Conservation (phyloP, 2,113 vertebrate species). For the Boleophthalmus pectinirostris region DNA sequence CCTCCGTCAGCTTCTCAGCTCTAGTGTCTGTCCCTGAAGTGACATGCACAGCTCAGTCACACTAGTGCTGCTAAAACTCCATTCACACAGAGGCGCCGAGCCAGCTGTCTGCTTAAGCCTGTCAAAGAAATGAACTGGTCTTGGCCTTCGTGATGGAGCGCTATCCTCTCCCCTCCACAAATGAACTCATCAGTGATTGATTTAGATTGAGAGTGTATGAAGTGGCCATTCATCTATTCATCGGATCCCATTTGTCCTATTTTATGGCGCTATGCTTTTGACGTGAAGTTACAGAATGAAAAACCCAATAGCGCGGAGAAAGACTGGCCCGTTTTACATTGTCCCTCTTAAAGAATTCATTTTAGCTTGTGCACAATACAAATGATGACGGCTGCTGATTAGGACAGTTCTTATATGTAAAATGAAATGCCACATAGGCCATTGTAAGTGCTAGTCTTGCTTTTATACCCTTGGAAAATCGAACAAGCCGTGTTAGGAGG, state of each 20-base stretch:
- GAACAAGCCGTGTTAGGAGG: slow-evolving; percentile 36
- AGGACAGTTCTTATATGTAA: slow-evolving; percentile 62
- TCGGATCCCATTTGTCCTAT: slow-evolving; percentile 65
- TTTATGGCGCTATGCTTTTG: slow-evolving; percentile 65
- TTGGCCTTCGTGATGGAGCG: slow-evolving; percentile 48
- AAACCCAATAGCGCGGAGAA: slow-evolving; percentile 55
- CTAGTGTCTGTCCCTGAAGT: slow-evolving; percentile 36
- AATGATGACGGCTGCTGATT: slow-evolving; percentile 54
- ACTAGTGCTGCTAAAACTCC: slow-evolving; percentile 17
- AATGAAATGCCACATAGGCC: slow-evolving; percentile 62
- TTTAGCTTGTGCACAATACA: slow-evolving; percentile 45
- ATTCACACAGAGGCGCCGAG: slow-evolving; percentile 21
- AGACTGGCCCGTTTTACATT: slow-evolving; percentile 52
- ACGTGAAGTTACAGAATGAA: slow-evolving; percentile 59
- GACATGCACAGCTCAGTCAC: slow-evolving; percentile 34
- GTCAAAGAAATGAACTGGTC: slow-evolving; percentile 59
- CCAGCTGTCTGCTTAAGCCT: slow-evolving; percentile 32
- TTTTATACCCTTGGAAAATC: slow-evolving; percentile 41
- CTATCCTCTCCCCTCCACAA: slow-evolving; percentile 49
- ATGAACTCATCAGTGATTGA: slow-evolving; percentile 70
- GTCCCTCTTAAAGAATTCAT: slow-evolving; percentile 52
- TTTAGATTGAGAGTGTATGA: slow-evolving; percentile 67
- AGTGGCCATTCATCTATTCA: slow-evolving; percentile 69
- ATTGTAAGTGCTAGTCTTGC: slow-evolving; percentile 53
- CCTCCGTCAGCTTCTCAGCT: slow-evolving; percentile 33